Evolutionary conservation across 2,113 vertebrate genomes (phyloP), one percentile per base, ranked within the genome.

Genomic region (Neofelis nebulosa): DNA sequence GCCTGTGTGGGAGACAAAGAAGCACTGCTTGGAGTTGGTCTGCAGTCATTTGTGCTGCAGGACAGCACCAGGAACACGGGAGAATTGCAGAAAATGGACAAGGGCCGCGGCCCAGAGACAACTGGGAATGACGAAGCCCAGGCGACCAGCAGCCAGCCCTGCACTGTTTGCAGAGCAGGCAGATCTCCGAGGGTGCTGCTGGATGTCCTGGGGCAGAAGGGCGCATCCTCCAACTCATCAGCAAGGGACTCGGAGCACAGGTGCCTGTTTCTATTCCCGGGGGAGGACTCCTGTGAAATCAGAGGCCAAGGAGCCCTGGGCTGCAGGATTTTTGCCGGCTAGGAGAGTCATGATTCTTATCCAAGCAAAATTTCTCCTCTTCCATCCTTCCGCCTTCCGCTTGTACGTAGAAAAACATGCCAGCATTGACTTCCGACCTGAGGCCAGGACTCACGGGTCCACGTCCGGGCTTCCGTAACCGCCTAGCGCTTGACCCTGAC

Each of bases 61-160:
- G 79, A 25, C 12, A 63, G 38, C 25, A 4, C 6, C 0, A 0
- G 0, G 80, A 63, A 74, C 33, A 85, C 90, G 78, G 38, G 21
- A 71, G 96, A 89, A 78, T 33, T 65, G 27, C 78, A 94, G 81
- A 57, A 88, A 92, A 86, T 55, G 10, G 0, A 19, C 27, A 1
- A 0, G 5, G 16, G 15, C 15, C 25, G 0, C 0, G 71, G 50
- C 57, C 3, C 23, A 4, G 89, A 48, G 38, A 63, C 57, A 41
- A 61, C 21, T 25, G 74, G 86, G 97, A 93, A 94, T 25, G 0
- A 0, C 27, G 25, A 66, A 93, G 94, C 61, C 21, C 33, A 8
- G 95, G 25, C 6, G 4, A n/a, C 18, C 68, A 38, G 19, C 74
- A 88, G 7, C 10, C n/a, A 27, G 33, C 8, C 23, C 36, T 45